Evolutionary conservation across 2,888 invertebrate species (phyloP).

Genomic region (Acanthosepion esculentum): DNA sequence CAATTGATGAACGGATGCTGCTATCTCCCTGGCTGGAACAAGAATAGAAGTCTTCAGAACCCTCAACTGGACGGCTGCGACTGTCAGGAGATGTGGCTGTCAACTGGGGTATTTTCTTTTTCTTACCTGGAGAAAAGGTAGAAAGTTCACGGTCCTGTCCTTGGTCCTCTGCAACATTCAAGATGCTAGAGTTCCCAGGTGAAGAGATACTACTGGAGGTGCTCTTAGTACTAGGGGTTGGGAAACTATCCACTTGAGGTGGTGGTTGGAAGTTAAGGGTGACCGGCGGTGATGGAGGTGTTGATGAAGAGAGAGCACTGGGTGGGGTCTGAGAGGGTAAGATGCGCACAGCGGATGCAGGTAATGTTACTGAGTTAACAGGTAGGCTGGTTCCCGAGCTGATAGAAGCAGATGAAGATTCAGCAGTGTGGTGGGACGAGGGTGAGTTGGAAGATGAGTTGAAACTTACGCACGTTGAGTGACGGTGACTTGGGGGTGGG

Average conservation of each 20-base stretch:
- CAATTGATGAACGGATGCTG: slow-evolving; percentile 36
- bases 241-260: not conserved
- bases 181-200: slow-evolving; percentile 24
- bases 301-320: slow-evolving; percentile 18
- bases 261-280: slow-evolving; percentile 18
- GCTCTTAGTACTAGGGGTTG: not conserved
- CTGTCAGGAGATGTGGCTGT: slow-evolving; percentile 35
- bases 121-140: slow-evolving; percentile 36
- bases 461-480: slow-evolving; percentile 48
- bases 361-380: not conserved
- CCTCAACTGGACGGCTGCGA: slow-evolving; percentile 46
- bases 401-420: slow-evolving; percentile 35
- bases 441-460: slow-evolving; percentile 44
- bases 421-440: slow-evolving; percentile 37
- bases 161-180: slow-evolving; percentile 40
- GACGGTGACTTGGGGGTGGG: slow-evolving; percentile 40
- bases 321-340: slow-evolving; percentile 40
- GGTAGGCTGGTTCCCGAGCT: slow-evolving; percentile 38
- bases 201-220: slow-evolving; percentile 15
- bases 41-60: slow-evolving; percentile 45
- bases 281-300: slow-evolving; percentile 41
- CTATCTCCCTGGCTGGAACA: slow-evolving; percentile 39
- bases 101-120: slow-evolving; percentile 37
- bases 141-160: slow-evolving; percentile 14
- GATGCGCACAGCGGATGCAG: slow-evolving; percentile 40